These are phyloP conservation scores for Cercopithecus neglectus DNA, from an alignment of 2,797 vertebrate species.

Conservation along the genomic window DNA sequence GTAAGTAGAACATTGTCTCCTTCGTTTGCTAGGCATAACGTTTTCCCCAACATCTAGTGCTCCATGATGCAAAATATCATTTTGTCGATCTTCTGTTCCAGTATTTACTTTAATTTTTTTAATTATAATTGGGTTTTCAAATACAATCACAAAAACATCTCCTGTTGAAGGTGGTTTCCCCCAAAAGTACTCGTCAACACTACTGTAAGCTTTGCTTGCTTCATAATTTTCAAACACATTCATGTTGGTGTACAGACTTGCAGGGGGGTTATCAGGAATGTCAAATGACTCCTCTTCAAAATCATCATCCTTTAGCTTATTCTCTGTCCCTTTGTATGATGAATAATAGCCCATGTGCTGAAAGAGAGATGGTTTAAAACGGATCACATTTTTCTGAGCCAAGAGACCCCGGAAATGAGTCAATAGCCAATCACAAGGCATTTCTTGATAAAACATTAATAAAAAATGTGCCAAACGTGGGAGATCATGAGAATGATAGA, in stretches of 20 bases:
- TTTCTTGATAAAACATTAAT: conserved; percentile 99
- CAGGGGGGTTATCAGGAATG: conserved; percentile 97
- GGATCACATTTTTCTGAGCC: conserved; percentile 97
- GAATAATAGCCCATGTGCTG: conserved; percentile 99
- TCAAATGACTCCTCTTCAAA: conserved; percentile 97
- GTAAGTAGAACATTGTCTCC: conserved; percentile 92
- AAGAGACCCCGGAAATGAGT: conserved; percentile 95
- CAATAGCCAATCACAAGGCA: conserved; percentile 98
- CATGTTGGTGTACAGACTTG: conserved; percentile 95
- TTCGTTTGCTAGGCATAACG: conserved; percentile 89
- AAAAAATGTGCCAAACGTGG: conserved; percentile 96
- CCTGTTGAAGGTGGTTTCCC: conserved; percentile 94
- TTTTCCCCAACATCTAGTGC: conserved; percentile 95
- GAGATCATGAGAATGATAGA: conserved; percentile 96
- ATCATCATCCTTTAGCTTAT: conserved; percentile 98
- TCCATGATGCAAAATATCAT: conserved; percentile 94
- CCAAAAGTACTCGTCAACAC: conserved; percentile 97
- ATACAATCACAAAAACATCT: conserved; percentile 93
- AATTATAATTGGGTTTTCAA: conserved; percentile 93
- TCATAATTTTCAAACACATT: conserved; percentile 97
- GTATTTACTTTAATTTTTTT: conserved; percentile 95
- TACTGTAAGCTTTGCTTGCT: conserved; percentile 95
- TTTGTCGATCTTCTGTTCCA: conserved; percentile 95
- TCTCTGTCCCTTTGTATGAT: conserved; percentile 96
- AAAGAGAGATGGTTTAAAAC: conserved; percentile 98